These are phyloP conservation scores for Agapostemon virescens DNA, from an alignment of 2,888 invertebrate species.

Conservation along the genomic window DNA sequence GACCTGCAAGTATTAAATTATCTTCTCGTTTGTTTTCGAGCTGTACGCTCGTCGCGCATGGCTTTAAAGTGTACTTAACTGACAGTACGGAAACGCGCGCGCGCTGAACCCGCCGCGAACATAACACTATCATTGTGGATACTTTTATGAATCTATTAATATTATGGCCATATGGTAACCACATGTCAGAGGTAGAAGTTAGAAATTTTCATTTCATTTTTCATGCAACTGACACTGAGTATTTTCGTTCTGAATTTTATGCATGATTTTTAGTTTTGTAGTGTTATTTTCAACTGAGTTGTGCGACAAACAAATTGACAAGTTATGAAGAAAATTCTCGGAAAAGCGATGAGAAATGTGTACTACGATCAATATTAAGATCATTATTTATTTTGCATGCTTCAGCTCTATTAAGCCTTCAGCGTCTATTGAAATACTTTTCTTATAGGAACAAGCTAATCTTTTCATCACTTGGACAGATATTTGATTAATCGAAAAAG, in stretches of 20 bases:
- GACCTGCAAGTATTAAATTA: no score
- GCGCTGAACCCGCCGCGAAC: no score
- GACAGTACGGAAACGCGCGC: no score
- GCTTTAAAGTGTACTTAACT: no score
- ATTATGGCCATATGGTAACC: no score
- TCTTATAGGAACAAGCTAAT: not conserved
- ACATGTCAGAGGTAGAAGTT: no score
- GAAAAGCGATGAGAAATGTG: not conserved
- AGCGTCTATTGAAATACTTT: not conserved
- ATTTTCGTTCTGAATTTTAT: not conserved
- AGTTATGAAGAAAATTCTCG: not conserved
- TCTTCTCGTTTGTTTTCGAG: no score
- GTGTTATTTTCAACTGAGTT: not conserved
- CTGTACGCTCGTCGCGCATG: no score
- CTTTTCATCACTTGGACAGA: not conserved
- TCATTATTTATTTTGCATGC: not conserved
- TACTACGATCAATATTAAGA: not conserved
- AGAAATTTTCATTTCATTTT: no score
- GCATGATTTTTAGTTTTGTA: not conserved
- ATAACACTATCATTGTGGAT: no score
- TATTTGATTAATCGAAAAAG: not conserved
- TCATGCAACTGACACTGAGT: not conserved
- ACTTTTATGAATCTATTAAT: no score
- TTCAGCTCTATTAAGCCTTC: not conserved
- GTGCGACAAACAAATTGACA: not conserved